Evolutionary conservation across 2,888 invertebrate species (phyloP), one percentile per base, ranked within the genome.

Genomic region (Patella caerulea): DNA sequence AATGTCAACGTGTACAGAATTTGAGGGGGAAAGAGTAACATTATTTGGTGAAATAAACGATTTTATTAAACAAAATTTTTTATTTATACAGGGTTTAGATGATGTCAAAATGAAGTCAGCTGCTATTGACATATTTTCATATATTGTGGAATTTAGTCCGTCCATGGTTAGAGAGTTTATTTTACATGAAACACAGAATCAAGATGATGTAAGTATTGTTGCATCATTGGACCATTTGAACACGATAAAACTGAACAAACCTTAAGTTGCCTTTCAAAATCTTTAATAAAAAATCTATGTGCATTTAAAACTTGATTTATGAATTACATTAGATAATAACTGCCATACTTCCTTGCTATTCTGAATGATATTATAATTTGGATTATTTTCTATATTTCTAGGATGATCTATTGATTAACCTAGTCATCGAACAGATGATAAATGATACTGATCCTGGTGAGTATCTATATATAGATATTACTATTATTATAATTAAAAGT

Each of bases 381-480:
- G 34, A 34, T 34, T 34, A 3, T 34, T 45, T 45, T 9, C 45
- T 45, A 45, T 45, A 45, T 70, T 86, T 88, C 54, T 93, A 98
- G 96, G 98, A 98, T 91, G 96, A 98, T 91, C 93, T 97, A 87
- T 90, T 94, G 70, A 92, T 95, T 82, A 99, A 99, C 92, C 96
- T 98, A 91, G 96, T 99, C 89, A 98, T 99, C 92, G 97, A 98
- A 93, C 98, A 99, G 94, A 97, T 99, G 95, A 95, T 99, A 82
- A 96, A 96, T 88, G 99, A 99, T 92, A 94, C 95, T 79, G 99
- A 99, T 93, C 97, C 98, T 79, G 92, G 92, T 92, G 86, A 83
- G 83, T 77, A 70, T 65, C 24, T 65, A 65, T 14, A 24, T 4
- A 65, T 65, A 45, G 45, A 45, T 45, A 45, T 45, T 45, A 45